phyloP scores from a whole-genome alignment of 2,113 vertebrate genomes.

The Hippocampus comes region DNA sequence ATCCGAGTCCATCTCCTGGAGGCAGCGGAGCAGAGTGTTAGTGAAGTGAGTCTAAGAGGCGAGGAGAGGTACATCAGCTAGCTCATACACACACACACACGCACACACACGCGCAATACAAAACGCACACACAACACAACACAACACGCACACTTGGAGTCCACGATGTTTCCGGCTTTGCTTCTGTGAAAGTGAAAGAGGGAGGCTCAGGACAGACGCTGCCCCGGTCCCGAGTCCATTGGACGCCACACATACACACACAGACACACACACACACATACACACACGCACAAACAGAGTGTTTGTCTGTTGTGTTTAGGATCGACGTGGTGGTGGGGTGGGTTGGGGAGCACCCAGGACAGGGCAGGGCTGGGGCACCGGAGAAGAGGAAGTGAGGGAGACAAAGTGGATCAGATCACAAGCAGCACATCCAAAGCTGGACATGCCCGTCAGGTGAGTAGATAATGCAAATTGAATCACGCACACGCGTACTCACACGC shows the following conservation, averaged over 20 bases:
- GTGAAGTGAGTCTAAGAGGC: conserved; percentile 69
- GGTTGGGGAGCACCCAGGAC: conserved; percentile 50
- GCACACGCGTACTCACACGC: conserved; percentile 26
- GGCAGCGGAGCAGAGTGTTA: conserved; percentile 68
- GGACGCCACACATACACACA: conserved; percentile 17
- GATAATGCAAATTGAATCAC: conserved; percentile 51
- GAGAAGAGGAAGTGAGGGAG: conserved; percentile 44
- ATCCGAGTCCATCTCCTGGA: conserved; percentile 73
- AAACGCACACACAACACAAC: conserved; percentile 30
- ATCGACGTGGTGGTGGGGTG: conserved; percentile 36
- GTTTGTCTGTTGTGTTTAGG: conserved; percentile 62
- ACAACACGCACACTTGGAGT: conserved; percentile 43
- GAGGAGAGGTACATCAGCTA: conserved; percentile 47
- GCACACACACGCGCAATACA: conserved; percentile 18
- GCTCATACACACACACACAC: conserved; percentile 33
- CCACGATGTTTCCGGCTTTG: conserved; percentile 54
- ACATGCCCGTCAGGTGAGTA: conserved; percentile 79
- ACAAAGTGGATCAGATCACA: conserved; percentile 62
- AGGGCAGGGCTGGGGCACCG: conserved; percentile 54
- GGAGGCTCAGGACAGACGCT: conserved; percentile 39
- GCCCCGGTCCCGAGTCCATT: conserved; percentile 51
- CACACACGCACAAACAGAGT: conserved; percentile 43
- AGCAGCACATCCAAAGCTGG: conserved; percentile 60
- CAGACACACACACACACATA: conserved; percentile 32
- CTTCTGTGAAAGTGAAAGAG: conserved; percentile 66